Evolutionary conservation across 2,888 invertebrate genomes (phyloP).

Genomic region (Pristionchus exspectatus): DNA sequence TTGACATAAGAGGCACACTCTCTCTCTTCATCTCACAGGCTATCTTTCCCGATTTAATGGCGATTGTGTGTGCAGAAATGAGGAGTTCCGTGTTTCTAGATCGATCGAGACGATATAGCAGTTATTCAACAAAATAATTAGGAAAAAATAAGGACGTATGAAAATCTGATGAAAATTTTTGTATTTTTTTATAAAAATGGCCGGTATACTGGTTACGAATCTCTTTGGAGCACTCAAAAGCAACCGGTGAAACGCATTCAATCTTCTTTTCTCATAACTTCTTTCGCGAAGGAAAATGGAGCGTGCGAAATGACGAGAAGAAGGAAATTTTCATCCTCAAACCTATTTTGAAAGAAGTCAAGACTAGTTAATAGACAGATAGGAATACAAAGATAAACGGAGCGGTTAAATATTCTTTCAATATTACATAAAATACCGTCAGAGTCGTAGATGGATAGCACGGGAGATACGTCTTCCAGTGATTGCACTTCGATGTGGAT

Average conservation of each 20-base stretch:
- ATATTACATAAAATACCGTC: neutral
- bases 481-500: conserved; percentile 49
- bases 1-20: no score
- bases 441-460: neutral
- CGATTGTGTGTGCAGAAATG: neutral
- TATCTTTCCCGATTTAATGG: neutral
- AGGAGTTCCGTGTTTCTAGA: no score
- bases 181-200: no score
- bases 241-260: neutral
- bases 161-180: no score
- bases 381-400: neutral
- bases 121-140: no score
- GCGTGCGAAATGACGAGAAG: no score
- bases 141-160: no score
- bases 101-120: no score
- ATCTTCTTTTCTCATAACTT: neutral
- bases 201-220: neutral
- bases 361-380: neutral
- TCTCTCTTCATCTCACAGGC: no score
- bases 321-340: no score
- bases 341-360: no score
- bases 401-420: neutral
- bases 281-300: neutral
- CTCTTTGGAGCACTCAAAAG: neutral
- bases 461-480: neutral